Percentiles rank a stretch among this genome's conserved stretches.
Evolutionary conservation across 2,113 vertebrate genomes (phyloP).

Genomic region (Collichthys lucidus): DNA sequence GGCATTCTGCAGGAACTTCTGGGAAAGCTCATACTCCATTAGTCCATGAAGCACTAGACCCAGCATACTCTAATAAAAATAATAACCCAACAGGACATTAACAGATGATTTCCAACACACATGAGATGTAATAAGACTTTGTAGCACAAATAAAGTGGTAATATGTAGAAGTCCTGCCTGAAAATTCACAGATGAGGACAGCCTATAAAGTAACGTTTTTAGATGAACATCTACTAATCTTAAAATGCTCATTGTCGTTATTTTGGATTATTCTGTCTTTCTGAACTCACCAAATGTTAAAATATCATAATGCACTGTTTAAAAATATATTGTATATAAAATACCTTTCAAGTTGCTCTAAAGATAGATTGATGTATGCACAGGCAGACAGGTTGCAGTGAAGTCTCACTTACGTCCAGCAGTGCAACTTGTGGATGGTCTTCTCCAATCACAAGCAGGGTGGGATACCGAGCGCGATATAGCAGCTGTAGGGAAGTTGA

Average conservation of each 20-base stretch:
- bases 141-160: not conserved
- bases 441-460: slow-evolving; percentile 91
- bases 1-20: slow-evolving; percentile 93
- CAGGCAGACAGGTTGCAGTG: too few relatives aligned
- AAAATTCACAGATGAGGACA: not conserved
- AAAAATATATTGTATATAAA: not conserved
- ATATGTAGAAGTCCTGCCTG: not conserved
- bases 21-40: slow-evolving; percentile 92
- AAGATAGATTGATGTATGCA: too few relatives aligned
- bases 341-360: too few relatives aligned
- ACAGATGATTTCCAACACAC: not conserved
- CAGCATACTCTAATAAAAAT: slow-evolving; percentile 88
- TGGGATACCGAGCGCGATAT: slow-evolving; percentile 94
- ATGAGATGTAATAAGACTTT: not conserved
- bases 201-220: not conserved
- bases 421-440: slow-evolving; percentile 94
- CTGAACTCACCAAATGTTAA: not conserved
- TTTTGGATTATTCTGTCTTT: not conserved
- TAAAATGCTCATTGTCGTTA: too few relatives aligned
- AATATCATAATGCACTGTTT: not conserved
- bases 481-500: slow-evolving; percentile 89
- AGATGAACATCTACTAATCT: too few relatives aligned
- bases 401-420: slow-evolving; percentile 88
- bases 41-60: slow-evolving; percentile 92
- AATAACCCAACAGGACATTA: slow-evolving; percentile 25